Percentiles rank a stretch among this genome's conserved stretches.
Evolutionary conservation across 2,797 vertebrate genomes (phyloP).

Genomic region (Cuniculus paca): DNA sequence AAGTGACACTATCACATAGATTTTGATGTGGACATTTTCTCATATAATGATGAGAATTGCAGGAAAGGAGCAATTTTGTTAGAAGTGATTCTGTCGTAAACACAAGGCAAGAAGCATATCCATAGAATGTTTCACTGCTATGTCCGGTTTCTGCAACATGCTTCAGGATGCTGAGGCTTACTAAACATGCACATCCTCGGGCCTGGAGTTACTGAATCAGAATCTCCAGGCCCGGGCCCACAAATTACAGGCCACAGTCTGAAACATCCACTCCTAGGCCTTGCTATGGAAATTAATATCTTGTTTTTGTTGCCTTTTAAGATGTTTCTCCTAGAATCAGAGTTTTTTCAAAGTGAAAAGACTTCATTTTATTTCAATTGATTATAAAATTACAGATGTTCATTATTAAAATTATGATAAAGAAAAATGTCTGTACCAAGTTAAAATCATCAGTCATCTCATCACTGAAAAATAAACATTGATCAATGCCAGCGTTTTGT

Average conservation of each 20-base stretch:
- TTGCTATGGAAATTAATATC: background rate
- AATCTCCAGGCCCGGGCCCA: background rate
- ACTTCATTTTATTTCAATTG: background rate
- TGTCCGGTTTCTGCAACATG: background rate
- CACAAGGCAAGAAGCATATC: background rate
- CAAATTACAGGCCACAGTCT: background rate
- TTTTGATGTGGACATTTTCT: background rate
- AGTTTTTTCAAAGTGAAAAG: background rate
- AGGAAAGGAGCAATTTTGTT: background rate
- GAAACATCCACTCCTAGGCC: background rate
- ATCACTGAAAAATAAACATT: background rate
- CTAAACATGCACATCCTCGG: background rate
- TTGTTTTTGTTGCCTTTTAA: background rate
- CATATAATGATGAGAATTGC: background rate
- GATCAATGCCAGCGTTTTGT: background rate
- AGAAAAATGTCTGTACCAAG: background rate
- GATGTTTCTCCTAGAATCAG: slow-evolving; percentile 13
- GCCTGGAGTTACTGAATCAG: background rate
- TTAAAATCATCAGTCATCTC: background rate
- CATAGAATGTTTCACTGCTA: background rate
- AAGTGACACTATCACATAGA: background rate
- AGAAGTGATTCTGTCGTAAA: background rate
- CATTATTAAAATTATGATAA: background rate
- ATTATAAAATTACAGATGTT: slow-evolving; percentile 24
- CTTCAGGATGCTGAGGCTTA: background rate